Evolutionary conservation across 2,797 vertebrate species (phyloP).

Genomic region (Dallia pectoralis): DNA sequence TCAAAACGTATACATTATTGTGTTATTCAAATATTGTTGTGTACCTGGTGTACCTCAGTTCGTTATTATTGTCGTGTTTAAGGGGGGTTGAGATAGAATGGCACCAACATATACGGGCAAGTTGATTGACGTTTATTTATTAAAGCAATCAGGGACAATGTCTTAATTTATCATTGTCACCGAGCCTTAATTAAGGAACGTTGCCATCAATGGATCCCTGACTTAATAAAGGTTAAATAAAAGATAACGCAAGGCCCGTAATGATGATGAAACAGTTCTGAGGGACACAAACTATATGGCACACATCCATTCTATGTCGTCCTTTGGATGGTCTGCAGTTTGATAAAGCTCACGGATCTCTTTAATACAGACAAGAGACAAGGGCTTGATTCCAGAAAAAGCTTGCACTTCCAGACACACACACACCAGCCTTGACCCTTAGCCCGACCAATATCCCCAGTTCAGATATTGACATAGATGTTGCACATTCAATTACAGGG

Average conservation of each 20-base stretch:
- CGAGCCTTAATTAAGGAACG: conserved; percentile 2
- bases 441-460: conserved; percentile 6
- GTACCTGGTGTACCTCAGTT: not conserved
- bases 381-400: conserved; percentile 18
- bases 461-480: conserved; percentile 25
- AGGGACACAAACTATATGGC: not conserved
- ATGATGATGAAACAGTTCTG: not conserved
- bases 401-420: not conserved
- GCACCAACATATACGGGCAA: too few relatives aligned
- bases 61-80: not conserved
- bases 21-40: too few relatives aligned
- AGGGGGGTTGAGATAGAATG: not conserved
- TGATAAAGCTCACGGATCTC: conserved; percentile 5
- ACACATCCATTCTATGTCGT: not conserved
- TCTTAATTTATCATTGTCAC: conserved; percentile 7
- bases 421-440: not conserved
- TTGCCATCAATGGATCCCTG: too few relatives aligned
- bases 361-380: conserved; percentile 10
- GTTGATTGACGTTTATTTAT: not conserved
- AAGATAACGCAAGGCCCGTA: not conserved
- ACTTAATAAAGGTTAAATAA: conserved; percentile 10
- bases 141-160: conserved; percentile 8
- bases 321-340: not conserved
- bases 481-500: conserved; percentile 26
- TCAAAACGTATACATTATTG: not conserved